phyloP scores from a whole-genome alignment of 2,888 invertebrate species.

The Stegophylla sp. region DNA sequence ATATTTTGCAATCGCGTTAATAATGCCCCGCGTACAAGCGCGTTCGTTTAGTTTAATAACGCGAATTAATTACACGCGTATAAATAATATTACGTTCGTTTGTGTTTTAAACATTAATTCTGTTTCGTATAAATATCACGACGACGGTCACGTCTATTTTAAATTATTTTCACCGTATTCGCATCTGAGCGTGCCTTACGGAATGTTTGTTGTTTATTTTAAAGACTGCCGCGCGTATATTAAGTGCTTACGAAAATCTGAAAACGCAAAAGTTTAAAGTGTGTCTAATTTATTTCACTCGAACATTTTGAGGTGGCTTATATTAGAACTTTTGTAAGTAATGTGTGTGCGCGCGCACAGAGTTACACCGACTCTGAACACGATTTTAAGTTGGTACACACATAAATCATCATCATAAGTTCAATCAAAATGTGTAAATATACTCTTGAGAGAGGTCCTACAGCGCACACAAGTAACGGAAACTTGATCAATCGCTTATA shows the following conservation, averaged over 20 bases:
- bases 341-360: background rate
- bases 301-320: constrained; percentile 1
- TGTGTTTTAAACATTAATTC: background rate
- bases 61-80: no score
- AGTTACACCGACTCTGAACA: background rate
- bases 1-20: no score
- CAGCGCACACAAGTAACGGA: background rate
- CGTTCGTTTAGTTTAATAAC: no score
- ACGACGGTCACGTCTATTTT: background rate
- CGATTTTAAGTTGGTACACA: background rate
- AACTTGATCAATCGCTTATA: background rate
- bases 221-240: no score
- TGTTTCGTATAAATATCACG: no score
- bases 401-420: constrained; percentile 12
- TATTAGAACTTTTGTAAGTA: constrained; percentile 32
- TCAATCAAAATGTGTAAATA: constrained; percentile 15
- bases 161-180: background rate
- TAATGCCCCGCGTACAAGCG: no score
- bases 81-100: background rate
- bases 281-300: constrained; percentile 21
- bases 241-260: background rate
- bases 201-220: background rate
- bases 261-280: constrained; percentile 7
- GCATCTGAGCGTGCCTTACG: background rate
- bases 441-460: background rate